phyloP scores from a whole-genome alignment of 2,797 vertebrate genomes.

The Gymnoscopelus microlampas region DNA sequence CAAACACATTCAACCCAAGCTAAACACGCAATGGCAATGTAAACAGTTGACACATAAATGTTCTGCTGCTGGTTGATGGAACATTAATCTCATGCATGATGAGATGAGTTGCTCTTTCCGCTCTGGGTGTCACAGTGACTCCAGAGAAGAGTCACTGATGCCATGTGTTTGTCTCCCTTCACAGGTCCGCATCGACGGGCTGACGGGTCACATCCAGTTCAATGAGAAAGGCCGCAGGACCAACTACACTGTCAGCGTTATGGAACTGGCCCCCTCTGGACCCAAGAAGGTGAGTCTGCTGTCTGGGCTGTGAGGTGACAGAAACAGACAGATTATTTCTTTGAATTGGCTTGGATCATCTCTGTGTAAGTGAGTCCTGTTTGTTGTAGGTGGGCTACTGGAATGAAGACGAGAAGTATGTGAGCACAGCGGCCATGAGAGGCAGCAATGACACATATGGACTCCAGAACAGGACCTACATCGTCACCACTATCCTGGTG shows the following conservation, averaged over 20 bases:
- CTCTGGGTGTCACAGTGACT: not conserved
- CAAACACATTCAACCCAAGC: no score
- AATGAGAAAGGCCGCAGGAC: constrained; percentile 96
- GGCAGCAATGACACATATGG: constrained; percentile 89
- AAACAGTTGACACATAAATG: no score
- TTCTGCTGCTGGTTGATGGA: no score
- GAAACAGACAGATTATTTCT: no score
- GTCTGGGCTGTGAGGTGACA: no score
- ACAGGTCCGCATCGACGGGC: constrained; percentile 93
- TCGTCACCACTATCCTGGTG: constrained; percentile 98
- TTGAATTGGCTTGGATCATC: no score
- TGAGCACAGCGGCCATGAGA: constrained; percentile 87
- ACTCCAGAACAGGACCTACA: constrained; percentile 95
- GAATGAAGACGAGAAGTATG: constrained; percentile 97
- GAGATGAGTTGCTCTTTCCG: no score
- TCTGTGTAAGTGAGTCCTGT: no score
- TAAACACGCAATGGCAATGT: no score
- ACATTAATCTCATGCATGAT: no score
- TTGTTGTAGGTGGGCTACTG: constrained; percentile 92
- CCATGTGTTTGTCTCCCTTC: constrained; percentile 36
- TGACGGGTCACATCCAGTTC: constrained; percentile 98
- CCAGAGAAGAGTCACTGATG: not conserved
- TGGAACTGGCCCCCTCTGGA: constrained; percentile 93
- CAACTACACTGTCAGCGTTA: constrained; percentile 95
- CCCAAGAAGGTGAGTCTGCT: constrained; percentile 89